Evolutionary conservation across 1,140 invertebrate genomes (phyloP).

Genomic region (Gonatopus flavifemur): DNA sequence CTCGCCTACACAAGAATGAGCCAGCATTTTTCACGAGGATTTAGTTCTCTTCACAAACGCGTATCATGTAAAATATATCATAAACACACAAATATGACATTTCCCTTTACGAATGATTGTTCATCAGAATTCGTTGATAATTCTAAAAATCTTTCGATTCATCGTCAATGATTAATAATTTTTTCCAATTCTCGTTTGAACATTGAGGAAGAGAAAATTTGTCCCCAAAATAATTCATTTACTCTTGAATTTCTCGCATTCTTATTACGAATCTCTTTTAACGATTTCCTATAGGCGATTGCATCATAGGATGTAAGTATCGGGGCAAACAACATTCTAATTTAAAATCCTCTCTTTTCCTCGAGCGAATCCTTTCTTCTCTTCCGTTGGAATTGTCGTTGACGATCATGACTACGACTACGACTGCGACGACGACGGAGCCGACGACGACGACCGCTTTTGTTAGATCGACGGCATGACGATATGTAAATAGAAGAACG

Average conservation of each 20-base stretch:
- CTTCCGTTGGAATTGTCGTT: slow-evolving; percentile 1
- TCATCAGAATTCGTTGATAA: too few species aligned
- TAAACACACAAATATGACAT: too few species aligned
- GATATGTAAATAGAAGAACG: slow-evolving; percentile 25
- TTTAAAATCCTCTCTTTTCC: slow-evolving; percentile 21
- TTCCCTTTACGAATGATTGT: too few species aligned
- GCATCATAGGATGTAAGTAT: slow-evolving; percentile 25
- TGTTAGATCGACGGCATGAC: background rate
- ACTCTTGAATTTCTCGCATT: too few species aligned
- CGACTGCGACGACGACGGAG: too few species aligned
- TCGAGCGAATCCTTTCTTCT: background rate
- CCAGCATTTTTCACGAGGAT: slow-evolving; percentile 16
- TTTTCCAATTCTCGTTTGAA: background rate
- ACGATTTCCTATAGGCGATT: too few species aligned
- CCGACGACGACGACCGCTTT: background rate
- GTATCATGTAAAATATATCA: too few species aligned
- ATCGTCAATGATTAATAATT: too few species aligned
- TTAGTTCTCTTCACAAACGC: too few species aligned
- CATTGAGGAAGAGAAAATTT: background rate
- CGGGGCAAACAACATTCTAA: slow-evolving; percentile 36
- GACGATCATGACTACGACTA: slow-evolving; percentile 1
- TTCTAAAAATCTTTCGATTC: too few species aligned
- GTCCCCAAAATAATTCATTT: too few species aligned
- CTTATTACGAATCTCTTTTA: too few species aligned
- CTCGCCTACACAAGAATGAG: slow-evolving; percentile 25